These are phyloP conservation scores for Ormyrus labotus DNA, from an alignment of 2,888 invertebrate species.

Conservation along the genomic window DNA sequence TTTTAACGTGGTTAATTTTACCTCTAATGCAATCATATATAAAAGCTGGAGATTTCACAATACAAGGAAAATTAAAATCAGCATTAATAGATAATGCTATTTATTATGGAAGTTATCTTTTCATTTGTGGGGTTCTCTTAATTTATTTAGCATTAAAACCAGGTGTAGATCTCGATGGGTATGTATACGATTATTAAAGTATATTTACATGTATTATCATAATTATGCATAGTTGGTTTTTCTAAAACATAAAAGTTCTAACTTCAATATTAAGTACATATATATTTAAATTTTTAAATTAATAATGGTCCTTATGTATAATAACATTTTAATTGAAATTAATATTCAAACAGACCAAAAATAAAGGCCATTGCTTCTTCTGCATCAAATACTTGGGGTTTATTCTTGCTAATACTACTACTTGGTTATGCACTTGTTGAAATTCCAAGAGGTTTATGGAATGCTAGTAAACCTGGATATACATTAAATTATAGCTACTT, in stretches of 20 bases:
- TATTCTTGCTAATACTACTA: constrained; percentile 94
- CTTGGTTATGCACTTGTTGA: constrained; percentile 97
- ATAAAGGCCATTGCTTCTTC: constrained; percentile 98
- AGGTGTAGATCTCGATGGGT: constrained; percentile 92
- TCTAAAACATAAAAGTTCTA: not conserved
- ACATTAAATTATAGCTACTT: constrained; percentile 92
- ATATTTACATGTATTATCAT: not conserved
- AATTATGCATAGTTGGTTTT: constrained; percentile 13
- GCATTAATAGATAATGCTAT: constrained; percentile 98
- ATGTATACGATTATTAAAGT: constrained; percentile 66
- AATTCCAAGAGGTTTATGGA: constrained; percentile 94
- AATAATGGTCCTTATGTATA: not conserved
- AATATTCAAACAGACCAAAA: constrained; percentile 80
- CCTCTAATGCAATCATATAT: constrained; percentile 99
- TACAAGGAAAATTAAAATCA: constrained; percentile 94
- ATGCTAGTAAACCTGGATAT: constrained; percentile 90
- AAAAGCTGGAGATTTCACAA: constrained; percentile 97
- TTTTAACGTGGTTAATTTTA: constrained; percentile 97
- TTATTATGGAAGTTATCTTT: constrained; percentile 97
- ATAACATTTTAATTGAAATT: not conserved
- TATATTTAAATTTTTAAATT: constrained; percentile 10
- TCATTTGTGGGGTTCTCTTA: constrained; percentile 94
- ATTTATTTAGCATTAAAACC: constrained; percentile 96
- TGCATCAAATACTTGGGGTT: constrained; percentile 99
- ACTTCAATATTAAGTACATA: not conserved